A percentile compares a stretch with the other conserved stretches of the same genome.
Conservation (phyloP, 2,888 invertebrate species). For the Cantharis rustica region DNA sequence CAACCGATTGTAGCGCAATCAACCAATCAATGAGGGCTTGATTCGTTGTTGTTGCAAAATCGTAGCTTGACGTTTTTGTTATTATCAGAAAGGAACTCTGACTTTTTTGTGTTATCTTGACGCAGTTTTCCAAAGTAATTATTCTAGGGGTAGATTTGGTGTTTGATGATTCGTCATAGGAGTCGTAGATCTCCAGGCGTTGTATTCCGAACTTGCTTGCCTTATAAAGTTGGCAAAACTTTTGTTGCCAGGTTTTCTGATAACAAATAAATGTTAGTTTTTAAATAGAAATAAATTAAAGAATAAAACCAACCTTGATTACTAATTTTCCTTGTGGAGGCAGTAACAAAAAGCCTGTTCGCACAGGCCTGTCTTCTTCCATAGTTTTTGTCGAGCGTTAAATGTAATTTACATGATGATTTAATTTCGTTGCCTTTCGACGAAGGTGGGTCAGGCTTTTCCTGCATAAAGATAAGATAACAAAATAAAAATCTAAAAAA, state of each 20-base stretch:
- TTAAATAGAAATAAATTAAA: background rate
- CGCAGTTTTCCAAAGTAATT: slow-evolving; percentile 84
- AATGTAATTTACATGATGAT: background rate
- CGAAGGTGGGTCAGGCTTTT: background rate
- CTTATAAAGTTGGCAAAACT: slow-evolving; percentile 77
- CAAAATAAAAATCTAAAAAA: background rate
- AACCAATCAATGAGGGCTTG: slow-evolving; percentile 79
- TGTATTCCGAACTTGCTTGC: slow-evolving; percentile 85
- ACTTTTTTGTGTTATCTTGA: slow-evolving; percentile 74
- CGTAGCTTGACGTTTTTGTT: slow-evolving; percentile 68
- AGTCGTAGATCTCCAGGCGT: slow-evolving; percentile 83
- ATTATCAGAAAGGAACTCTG: slow-evolving; percentile 70
- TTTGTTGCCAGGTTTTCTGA: slow-evolving; percentile 85
- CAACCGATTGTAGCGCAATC: slow-evolving; percentile 77
- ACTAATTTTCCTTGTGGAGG: slow-evolving; percentile 81
- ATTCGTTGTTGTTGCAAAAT: slow-evolving; percentile 70
- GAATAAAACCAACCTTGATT: slow-evolving; percentile 62
- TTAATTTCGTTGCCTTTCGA: background rate
- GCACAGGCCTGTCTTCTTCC: slow-evolving; percentile 76
- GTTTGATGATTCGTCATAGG: slow-evolving; percentile 69
- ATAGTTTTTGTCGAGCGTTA: slow-evolving; percentile 50
- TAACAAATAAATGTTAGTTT: slow-evolving; percentile 47
- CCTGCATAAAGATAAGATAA: slow-evolving; percentile 1
- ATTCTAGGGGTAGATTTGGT: slow-evolving; percentile 71
- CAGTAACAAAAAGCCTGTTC: slow-evolving; percentile 77